Evolutionary conservation across 2,113 vertebrate species (phyloP), one percentile per base, ranked within the genome.

Genomic region (Mus spicilegus): DNA sequence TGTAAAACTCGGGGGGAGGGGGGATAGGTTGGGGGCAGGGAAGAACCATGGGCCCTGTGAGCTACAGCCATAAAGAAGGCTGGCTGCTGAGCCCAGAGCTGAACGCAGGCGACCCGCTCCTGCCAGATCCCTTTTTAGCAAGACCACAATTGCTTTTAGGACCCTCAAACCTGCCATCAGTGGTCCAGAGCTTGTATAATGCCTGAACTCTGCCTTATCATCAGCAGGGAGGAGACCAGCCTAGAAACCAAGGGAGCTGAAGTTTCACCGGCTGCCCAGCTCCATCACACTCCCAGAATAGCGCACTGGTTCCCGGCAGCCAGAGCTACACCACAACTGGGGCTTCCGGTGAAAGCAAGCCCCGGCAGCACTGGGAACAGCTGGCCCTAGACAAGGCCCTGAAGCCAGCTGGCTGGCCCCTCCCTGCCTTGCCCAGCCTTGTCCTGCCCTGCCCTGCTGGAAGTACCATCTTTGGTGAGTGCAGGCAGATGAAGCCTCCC

Each of bases 211-310:
- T 56, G 94, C 95, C 92, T 89, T 87, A 5, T 89, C 94, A 91
- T 97, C 95, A 76, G 78, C 73, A n/a, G 69, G 94, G 89, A 93
- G 86, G n/a, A 65, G 17, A 67, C 4, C 26, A 8, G 90, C 3
- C 13, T 78, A 54, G 73, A 94, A 80, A 96, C 91, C 94, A 20
- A 65, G 94, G 87, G 82, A 95, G 90, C 84, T 96, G 93, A 96
- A 51, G 96, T 95, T 93, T 95, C 96, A 96, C 94, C 90, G 1
- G 70, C 92, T 46, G 89, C 95, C 97, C 36, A 73, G 95, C 77
- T 49, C 91, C 96, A 89, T 67, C 96, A 67, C 17, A 0, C 20
- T 95, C 97, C 97, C 97, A 98, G 96, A 98, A 98, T 98, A 98
- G 97, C 89, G 0, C 86, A 0, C 70, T 0, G 2, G 85, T 97